These are phyloP conservation scores for Petrocephalus zakoni DNA, from an alignment of 2,113 vertebrate species.

Conservation along the genomic window DNA sequence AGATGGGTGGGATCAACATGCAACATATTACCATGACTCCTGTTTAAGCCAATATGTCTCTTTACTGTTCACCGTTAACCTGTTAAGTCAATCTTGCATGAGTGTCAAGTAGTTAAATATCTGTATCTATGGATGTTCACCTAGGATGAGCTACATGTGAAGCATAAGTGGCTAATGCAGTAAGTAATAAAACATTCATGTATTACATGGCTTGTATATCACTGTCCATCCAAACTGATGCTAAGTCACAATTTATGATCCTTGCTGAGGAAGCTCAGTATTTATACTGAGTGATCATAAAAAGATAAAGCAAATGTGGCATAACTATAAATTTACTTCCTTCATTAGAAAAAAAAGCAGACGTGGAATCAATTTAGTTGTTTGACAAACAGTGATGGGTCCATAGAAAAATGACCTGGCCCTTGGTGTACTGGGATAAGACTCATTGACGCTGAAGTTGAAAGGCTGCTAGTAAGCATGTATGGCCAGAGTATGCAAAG, in stretches of 20 bases:
- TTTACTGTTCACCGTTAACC: neutral
- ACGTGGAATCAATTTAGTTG: too few relatives aligned
- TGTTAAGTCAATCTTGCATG: neutral
- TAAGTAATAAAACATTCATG: neutral
- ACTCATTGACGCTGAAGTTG: neutral
- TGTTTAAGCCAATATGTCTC: neutral
- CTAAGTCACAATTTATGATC: neutral
- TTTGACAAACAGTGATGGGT: neutral
- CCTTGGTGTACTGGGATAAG: neutral
- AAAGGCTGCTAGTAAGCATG: neutral
- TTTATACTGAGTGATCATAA: neutral
- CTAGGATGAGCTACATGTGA: neutral
- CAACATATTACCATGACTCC: neutral
- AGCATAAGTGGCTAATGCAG: neutral
- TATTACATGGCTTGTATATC: neutral
- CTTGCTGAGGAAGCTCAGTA: neutral
- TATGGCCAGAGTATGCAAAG: neutral
- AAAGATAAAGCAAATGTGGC: neutral
- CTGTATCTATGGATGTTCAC: neutral
- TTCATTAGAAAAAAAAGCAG: neutral
- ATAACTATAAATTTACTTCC: neutral
- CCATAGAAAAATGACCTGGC: neutral
- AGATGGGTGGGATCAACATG: neutral
- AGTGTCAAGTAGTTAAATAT: neutral
- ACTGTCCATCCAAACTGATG: neutral